These are phyloP conservation scores for Crotophaga sulcirostris DNA, from an alignment of 2,113 vertebrate species.

Conservation along the genomic window DNA sequence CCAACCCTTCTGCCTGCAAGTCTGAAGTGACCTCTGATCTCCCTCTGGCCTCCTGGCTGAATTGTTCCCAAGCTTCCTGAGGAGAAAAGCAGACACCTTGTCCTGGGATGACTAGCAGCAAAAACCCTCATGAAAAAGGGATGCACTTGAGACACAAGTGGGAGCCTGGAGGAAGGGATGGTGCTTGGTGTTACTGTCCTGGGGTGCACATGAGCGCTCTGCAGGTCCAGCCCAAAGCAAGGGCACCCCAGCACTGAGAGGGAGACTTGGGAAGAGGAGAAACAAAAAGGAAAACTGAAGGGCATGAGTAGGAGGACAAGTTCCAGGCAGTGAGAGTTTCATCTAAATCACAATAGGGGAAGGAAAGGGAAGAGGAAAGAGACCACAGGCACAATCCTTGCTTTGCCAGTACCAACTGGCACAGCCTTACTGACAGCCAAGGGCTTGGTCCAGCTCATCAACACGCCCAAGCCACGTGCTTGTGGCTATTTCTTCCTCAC, in stretches of 20 bases:
- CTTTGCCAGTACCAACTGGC: background rate
- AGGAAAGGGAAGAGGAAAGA: background rate
- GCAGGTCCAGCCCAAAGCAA: background rate
- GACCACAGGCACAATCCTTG: background rate
- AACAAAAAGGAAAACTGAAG: background rate
- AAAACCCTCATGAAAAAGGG: background rate
- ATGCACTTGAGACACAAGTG: background rate
- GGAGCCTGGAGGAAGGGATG: fast-evolving
- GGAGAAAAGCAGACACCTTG: background rate
- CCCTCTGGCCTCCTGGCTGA: background rate
- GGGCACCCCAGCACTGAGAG: background rate
- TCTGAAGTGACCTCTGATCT: background rate
- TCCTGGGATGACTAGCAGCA: background rate
- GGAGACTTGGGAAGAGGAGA: background rate
- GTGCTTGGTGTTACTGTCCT: background rate
- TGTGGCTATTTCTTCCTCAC: background rate
- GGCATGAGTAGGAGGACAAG: background rate
- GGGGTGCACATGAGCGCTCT: background rate
- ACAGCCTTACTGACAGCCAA: background rate
- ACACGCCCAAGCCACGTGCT: background rate
- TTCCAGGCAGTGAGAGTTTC: background rate
- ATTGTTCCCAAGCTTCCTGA: background rate
- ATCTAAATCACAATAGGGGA: background rate
- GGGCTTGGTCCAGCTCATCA: background rate
- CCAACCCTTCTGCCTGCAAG: background rate